Conservation (phyloP, 1,140 invertebrate genomes). For the Atopsyche davidsoni region DNA sequence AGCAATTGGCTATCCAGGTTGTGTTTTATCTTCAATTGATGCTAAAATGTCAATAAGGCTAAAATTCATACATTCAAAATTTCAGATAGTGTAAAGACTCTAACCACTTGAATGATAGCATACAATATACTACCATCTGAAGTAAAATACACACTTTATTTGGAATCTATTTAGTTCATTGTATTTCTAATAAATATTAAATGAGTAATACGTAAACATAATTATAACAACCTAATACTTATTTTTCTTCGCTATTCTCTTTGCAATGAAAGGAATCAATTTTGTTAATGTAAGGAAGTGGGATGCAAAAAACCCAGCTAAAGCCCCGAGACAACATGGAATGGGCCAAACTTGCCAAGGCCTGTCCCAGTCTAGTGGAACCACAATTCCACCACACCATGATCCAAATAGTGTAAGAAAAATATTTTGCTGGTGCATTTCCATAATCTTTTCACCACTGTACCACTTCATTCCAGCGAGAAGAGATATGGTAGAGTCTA, state of each 20-base stretch:
- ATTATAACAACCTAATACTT: too few species aligned
- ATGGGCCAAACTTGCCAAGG: constrained; percentile 84
- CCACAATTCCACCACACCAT: constrained; percentile 80
- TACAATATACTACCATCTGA: too few species aligned
- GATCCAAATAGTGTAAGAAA: constrained; percentile 67
- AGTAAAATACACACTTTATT: too few species aligned
- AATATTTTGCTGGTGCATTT: constrained; percentile 55
- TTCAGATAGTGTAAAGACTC: too few species aligned
- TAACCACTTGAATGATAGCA: too few species aligned
- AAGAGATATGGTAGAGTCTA: constrained; percentile 50
- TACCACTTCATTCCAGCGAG: constrained; percentile 47
- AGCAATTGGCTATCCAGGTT: too few species aligned
- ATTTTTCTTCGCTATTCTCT: constrained; percentile 17
- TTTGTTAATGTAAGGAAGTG: constrained; percentile 51
- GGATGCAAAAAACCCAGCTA: constrained; percentile 55
- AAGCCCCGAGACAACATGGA: constrained; percentile 65
- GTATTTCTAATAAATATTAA: too few species aligned
- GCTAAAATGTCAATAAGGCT: too few species aligned
- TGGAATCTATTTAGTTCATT: too few species aligned
- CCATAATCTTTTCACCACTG: constrained; percentile 46
- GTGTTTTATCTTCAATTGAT: too few species aligned
- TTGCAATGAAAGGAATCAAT: constrained; percentile 33
- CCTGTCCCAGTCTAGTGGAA: constrained; percentile 88
- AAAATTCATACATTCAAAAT: too few species aligned
- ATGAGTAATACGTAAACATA: too few species aligned